Evolutionary conservation across 2,113 vertebrate species (phyloP).

Genomic region (Turnix velox): DNA sequence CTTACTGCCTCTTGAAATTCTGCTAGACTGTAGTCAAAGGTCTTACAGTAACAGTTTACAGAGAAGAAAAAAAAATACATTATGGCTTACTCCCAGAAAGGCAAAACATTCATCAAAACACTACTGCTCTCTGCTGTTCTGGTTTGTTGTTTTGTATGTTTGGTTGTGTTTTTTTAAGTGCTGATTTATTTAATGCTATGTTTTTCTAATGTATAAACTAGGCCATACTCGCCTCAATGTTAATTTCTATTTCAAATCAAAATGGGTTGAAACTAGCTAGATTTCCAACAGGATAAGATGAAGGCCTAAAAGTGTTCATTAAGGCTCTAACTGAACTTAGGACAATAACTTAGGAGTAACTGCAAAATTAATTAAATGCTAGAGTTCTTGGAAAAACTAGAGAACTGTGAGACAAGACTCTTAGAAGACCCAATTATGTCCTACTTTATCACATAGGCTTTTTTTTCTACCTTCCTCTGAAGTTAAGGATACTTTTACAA

Average conservation of each 20-base stretch:
- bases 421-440: background rate
- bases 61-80: background rate
- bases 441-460: accelerated
- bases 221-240: background rate
- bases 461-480: background rate
- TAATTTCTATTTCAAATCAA: background rate
- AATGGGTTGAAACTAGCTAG: background rate
- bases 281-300: background rate
- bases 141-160: background rate
- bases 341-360: background rate
- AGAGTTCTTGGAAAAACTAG: background rate
- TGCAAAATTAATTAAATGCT: background rate
- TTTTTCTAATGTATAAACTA: background rate
- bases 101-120: background rate
- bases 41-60: background rate
- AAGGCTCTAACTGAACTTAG: background rate
- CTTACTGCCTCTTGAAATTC: background rate
- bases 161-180: background rate
- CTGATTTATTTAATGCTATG: background rate
- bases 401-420: background rate
- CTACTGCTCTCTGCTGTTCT: background rate
- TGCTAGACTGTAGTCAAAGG: background rate
- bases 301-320: background rate
- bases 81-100: background rate
- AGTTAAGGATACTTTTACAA: background rate